phyloP scores from a whole-genome alignment of 2,797 vertebrate species.

The Rhinichthys osculus region DNA sequence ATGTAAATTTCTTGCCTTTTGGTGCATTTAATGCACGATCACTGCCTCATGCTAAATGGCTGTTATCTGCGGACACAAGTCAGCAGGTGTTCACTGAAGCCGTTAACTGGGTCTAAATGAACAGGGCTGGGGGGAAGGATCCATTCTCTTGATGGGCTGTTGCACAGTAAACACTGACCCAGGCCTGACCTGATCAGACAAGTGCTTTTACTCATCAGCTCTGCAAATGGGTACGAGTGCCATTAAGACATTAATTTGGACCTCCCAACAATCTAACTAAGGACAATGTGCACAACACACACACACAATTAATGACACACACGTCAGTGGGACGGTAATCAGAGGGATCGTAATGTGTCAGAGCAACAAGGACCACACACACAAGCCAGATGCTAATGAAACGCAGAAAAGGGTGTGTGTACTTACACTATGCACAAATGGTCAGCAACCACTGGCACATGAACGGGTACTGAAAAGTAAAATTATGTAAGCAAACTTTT shows the following conservation, averaged over 20 bases:
- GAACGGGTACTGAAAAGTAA: background rate
- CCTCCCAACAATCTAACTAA: constrained; percentile 30
- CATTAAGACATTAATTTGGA: constrained; percentile 49
- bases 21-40: constrained; percentile 44
- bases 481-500: background rate
- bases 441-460: background rate
- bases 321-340: constrained; percentile 41
- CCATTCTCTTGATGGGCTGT: constrained; percentile 45
- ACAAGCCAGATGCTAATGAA: constrained; percentile 47
- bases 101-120: constrained; percentile 43
- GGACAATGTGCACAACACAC: constrained; percentile 38
- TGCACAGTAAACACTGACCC: constrained; percentile 45
- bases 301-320: constrained; percentile 26
- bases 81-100: constrained; percentile 47
- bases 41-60: constrained; percentile 37
- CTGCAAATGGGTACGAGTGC: constrained; percentile 34
- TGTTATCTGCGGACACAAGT: constrained; percentile 42
- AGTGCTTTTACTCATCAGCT: constrained; percentile 42
- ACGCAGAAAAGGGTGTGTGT: constrained; percentile 17
- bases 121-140: constrained; percentile 40
- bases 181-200: constrained; percentile 42
- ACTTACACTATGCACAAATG: background rate
- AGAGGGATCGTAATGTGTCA: background rate
- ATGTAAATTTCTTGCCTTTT: constrained; percentile 35
- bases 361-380: constrained; percentile 41